phyloP scores from a whole-genome alignment of 2,797 vertebrate genomes.

The Pitangus sulphuratus region DNA sequence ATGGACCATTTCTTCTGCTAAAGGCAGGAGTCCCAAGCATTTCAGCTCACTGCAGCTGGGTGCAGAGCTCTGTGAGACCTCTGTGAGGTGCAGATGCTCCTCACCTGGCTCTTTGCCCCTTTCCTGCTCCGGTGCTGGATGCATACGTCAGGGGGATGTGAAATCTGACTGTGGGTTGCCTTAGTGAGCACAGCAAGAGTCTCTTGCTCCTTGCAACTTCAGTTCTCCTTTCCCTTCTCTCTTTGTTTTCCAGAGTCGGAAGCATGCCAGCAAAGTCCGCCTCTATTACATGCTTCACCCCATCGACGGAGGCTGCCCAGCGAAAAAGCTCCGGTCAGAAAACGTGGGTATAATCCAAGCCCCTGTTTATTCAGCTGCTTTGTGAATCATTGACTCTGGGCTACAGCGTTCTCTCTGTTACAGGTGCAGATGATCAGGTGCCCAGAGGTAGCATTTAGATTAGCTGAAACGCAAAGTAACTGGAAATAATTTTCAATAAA shows the following conservation, averaged over 20 bases:
- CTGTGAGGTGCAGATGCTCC: background rate
- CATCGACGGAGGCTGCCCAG: slow-evolving; percentile 91
- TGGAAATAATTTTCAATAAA: slow-evolving; percentile 14
- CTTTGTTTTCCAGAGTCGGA: slow-evolving; percentile 83
- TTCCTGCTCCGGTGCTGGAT: background rate
- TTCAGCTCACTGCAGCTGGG: rapidly evolving
- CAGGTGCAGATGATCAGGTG: slow-evolving; percentile 2
- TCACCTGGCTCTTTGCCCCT: background rate
- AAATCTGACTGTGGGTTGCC: background rate
- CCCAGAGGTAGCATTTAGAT: background rate
- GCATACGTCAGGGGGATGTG: rapidly evolving
- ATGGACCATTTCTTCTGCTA: background rate
- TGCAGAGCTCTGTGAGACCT: background rate
- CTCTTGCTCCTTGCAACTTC: background rate
- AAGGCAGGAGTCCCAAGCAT: background rate
- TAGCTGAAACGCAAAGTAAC: background rate
- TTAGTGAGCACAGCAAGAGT: background rate
- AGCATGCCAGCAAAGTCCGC: slow-evolving; percentile 94
- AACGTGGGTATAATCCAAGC: slow-evolving; percentile 82
- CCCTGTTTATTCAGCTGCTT: background rate
- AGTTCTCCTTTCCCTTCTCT: background rate
- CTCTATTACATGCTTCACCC: slow-evolving; percentile 97
- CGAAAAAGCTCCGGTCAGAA: slow-evolving; percentile 94
- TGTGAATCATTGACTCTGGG: background rate
- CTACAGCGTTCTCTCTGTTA: background rate